A percentile compares a stretch with the other conserved stretches of the same genome.
phyloP scores from a whole-genome alignment of 2,113 vertebrate genomes.

The Rhombomys opimus region DNA sequence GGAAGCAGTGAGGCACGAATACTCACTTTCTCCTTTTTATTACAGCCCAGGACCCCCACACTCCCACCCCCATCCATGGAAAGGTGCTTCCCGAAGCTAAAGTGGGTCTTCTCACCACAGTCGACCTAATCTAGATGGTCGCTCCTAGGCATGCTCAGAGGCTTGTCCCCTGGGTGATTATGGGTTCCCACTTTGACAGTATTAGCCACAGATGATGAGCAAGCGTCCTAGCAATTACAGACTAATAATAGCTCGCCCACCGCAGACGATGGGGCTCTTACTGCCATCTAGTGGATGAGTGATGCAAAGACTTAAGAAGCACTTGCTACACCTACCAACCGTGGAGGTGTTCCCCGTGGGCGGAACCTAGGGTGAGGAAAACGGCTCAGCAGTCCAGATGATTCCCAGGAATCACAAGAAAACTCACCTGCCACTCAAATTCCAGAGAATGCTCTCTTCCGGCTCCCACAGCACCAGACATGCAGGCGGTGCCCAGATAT shows the following conservation, averaged over 20 bases:
- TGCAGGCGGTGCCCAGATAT: neutral
- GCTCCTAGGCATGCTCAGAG: neutral
- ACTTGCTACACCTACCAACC: neutral
- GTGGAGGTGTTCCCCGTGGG: neutral
- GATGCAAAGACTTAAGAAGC: neutral
- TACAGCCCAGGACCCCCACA: neutral
- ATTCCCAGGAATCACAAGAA: neutral
- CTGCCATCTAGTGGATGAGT: conserved; percentile 40
- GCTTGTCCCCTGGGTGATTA: neutral
- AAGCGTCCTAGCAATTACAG: neutral
- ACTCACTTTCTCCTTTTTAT: neutral
- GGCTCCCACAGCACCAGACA: neutral
- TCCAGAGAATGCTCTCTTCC: neutral
- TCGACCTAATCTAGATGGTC: neutral
- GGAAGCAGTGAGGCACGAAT: neutral
- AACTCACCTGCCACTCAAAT: neutral
- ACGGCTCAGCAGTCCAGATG: neutral
- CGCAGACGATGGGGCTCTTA: neutral
- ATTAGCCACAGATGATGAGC: neutral
- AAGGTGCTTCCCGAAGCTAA: neutral
- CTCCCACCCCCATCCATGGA: neutral
- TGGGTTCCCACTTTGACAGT: neutral
- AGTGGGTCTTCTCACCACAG: neutral
- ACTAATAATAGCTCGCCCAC: neutral
- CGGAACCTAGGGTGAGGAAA: neutral